phyloP scores from a whole-genome alignment of 2,888 invertebrate species.

The Formica aserva region DNA sequence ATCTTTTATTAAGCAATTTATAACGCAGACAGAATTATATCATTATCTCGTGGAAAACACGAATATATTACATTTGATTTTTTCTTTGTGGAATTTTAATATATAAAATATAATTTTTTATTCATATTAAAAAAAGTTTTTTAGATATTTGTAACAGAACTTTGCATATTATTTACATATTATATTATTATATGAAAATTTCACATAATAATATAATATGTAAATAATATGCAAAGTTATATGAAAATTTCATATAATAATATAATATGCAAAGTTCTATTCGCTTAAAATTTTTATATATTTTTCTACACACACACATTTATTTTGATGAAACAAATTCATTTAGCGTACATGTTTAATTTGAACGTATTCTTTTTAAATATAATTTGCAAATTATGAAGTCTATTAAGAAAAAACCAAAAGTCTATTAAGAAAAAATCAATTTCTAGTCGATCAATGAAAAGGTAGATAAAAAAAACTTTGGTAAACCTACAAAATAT shows the following conservation, averaged over 20 bases:
- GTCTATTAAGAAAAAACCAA: neutral
- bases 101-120: constrained; percentile 6
- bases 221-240: too few relatives aligned
- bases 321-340: neutral
- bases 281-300: constrained; percentile 25
- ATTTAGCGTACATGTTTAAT: constrained; percentile 1
- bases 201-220: neutral
- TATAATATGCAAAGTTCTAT: constrained; percentile 17
- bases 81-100: neutral
- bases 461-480: neutral
- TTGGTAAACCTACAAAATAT: neutral
- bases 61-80: constrained; percentile 10
- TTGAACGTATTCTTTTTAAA: neutral
- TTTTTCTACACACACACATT: constrained; percentile 8
- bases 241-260: neutral
- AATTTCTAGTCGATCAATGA: neutral
- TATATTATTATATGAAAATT: neutral
- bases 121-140: constrained; percentile 9
- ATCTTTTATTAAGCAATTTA: neutral
- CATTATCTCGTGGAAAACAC: neutral
- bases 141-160: constrained; percentile 4
- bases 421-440: neutral
- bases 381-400: neutral
- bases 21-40: neutral
- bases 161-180: neutral